Conservation (phyloP, 2,797 vertebrate genomes). For the Halcyon chelicuti region DNA sequence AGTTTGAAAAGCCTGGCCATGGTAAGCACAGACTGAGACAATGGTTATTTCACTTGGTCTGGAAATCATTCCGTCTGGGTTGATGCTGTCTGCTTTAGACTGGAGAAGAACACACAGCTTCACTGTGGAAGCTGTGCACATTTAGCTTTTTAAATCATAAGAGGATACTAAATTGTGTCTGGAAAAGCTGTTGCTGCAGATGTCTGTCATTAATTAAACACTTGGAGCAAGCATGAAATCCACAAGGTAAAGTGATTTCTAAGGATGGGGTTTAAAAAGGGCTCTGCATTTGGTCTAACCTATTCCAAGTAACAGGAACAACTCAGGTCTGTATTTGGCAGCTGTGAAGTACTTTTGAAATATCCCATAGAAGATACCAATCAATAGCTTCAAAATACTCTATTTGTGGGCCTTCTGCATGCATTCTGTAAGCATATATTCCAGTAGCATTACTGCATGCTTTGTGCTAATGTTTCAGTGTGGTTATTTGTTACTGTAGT, state of each 20-base stretch:
- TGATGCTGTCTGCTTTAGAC: not conserved
- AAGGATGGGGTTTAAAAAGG: not conserved
- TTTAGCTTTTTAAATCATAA: not conserved
- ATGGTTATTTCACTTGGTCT: not conserved
- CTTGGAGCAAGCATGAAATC: conserved; percentile 23
- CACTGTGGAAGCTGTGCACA: not conserved
- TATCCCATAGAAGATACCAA: not conserved
- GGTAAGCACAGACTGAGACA: not conserved
- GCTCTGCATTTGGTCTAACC: not conserved
- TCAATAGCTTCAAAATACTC: conserved; percentile 3
- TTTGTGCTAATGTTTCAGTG: conserved; percentile 61
- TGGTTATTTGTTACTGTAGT: conserved; percentile 58
- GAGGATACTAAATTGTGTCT: not conserved
- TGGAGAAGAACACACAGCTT: not conserved
- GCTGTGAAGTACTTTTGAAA: not conserved
- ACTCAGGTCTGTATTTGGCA: not conserved
- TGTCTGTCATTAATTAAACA: conserved; percentile 12
- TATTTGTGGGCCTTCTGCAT: conserved; percentile 60
- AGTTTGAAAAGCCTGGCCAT: not conserved
- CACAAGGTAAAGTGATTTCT: not conserved
- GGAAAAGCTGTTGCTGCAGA: not conserved
- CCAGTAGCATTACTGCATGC: conserved; percentile 73
- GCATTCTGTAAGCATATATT: conserved; percentile 65
- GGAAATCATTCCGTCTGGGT: not conserved
- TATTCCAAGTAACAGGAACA: not conserved